Base-by-base conservation (phyloP, 2,888 invertebrate species). In the Trachelus tabidus region DNA sequence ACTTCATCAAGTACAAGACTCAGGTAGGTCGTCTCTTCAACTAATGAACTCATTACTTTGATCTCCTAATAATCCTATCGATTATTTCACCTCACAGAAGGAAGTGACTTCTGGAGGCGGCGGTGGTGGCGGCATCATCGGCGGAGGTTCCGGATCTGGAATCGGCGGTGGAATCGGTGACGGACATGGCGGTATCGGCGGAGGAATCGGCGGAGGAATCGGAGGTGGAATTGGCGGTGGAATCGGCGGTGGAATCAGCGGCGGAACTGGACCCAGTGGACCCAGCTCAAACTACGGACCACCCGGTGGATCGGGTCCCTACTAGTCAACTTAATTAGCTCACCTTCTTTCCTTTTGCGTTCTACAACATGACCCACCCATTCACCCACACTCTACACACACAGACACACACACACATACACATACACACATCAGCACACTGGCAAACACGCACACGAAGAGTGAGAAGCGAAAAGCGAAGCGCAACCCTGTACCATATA, bases 1-100 rank as follows among this genome's bases (percentile, higher is more conserved):
- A 97, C 94, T 97, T 97, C 94, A 97, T 96, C 94, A 94, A 95
- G 85, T 96, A 96, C 94, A 95, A 95, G 93, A 95, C 95, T 80
- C 95, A 95, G 92, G 91, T 91, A 81, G 84, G 84, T 37, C 40
- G 6, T 40, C 40, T 15, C 40, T 40, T 40, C 4, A 6, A 15
- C 15, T 2, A 15, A 40, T 35, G 3, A 34, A 30, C 3, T 69
- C 30, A 12, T 73, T 73, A 23, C 31, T 4, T 11, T 31, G 37
- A 15, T 75, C 68, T 68, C 12, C 15, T 12, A 37, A 76, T 68
- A 68, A 11, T 33, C 37, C 1, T 35, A 33, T 40, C 76, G 30
- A 35, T 75, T 15, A 69, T 4, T 6, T 68, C n/a, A 33, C 30
- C 73, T 86, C 86, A 69, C 84, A 89, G 89, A 89, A 89, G 81